A percentile compares a stretch with the other conserved stretches of the same genome.
Evolutionary conservation across 2,797 vertebrate species (phyloP).

Genomic region (Danio aesculapii): DNA sequence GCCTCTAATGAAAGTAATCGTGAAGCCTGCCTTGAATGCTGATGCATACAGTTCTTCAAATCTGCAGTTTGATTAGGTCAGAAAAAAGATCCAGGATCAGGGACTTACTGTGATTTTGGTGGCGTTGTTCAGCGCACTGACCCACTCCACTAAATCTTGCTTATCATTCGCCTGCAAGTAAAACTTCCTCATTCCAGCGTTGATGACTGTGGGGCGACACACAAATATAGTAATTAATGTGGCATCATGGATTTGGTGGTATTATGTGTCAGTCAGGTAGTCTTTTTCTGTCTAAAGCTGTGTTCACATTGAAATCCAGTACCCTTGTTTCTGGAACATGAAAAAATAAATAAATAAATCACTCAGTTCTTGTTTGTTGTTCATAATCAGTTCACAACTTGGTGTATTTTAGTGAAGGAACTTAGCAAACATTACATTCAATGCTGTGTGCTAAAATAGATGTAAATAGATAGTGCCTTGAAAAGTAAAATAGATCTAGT

Average conservation of each 20-base stretch:
- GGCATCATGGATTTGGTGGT: background rate
- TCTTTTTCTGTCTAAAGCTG: background rate
- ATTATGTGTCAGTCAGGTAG: background rate
- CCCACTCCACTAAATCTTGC: slow-evolving; percentile 96
- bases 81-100: background rate
- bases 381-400: too few species aligned
- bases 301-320: too few species aligned
- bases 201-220: slow-evolving; percentile 85
- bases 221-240: background rate
- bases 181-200: slow-evolving; percentile 95
- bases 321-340: too few species aligned
- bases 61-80: slow-evolving; percentile 1
- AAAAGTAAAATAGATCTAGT: too few species aligned
- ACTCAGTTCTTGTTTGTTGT: too few species aligned
- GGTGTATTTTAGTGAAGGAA: too few species aligned
- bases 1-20: too few species aligned
- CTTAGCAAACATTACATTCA: too few species aligned
- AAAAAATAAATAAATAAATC: too few species aligned
- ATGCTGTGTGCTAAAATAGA: too few species aligned
- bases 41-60: background rate
- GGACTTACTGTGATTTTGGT: slow-evolving; percentile 96
- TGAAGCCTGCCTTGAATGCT: too few species aligned
- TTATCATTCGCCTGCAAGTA: slow-evolving; percentile 97
- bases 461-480: too few species aligned
- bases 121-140: slow-evolving; percentile 94